phyloP scores from a whole-genome alignment of 2,888 invertebrate species.

The Meandrusa payeni region DNA sequence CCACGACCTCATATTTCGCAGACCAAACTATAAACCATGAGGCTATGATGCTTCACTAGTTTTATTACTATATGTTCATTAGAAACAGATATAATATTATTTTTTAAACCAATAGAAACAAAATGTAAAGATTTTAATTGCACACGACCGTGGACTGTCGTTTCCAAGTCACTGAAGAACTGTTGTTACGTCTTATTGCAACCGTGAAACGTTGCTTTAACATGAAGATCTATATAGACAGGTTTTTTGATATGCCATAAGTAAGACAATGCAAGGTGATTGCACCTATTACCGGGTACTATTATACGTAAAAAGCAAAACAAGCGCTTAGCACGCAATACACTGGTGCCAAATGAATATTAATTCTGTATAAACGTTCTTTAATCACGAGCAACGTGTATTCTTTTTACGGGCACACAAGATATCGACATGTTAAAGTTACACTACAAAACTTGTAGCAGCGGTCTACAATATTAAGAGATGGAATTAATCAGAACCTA shows the following conservation, averaged over 20 bases:
- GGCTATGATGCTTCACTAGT: no score
- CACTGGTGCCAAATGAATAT: conserved; percentile 65
- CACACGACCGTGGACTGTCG: no score
- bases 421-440: conserved; percentile 1
- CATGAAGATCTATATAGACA: conserved; percentile 15
- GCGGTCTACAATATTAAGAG: no score
- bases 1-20: no score
- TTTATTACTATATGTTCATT: no score
- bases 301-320: conserved; percentile 37
- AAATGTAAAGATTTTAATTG: no score
- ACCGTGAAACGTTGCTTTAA: conserved; percentile 6
- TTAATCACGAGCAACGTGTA: conserved; percentile 53
- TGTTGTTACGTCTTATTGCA: conserved; percentile 2
- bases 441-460: no score
- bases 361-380: conserved; percentile 68
- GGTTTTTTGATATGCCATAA: conserved; percentile 14
- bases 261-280: conserved; percentile 26
- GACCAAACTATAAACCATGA: no score
- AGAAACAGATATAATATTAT: no score
- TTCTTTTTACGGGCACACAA: conserved; percentile 9
- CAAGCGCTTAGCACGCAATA: conserved; percentile 54
- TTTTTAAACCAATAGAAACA: no score
- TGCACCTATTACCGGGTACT: conserved; percentile 25
- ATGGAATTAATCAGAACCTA: no score
- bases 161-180: no score